Conservation (phyloP, 2,797 vertebrate genomes). For the Karalla daura region DNA sequence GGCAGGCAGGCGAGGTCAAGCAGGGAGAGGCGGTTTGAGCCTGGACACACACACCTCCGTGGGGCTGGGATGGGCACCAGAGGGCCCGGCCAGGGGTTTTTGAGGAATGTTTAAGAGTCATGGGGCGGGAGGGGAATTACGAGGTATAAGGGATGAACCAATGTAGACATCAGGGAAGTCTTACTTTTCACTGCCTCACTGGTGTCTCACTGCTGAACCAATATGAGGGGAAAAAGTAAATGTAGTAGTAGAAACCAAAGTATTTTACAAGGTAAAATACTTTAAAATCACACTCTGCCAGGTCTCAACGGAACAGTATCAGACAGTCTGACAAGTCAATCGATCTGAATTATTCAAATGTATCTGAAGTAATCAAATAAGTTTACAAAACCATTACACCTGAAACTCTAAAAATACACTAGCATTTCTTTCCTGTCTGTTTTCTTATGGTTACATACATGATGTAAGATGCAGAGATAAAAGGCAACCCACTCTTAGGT, state of each 20-base stretch:
- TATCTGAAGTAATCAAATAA: too few relatives aligned
- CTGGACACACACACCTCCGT: constrained; percentile 51
- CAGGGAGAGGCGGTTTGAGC: constrained; percentile 60
- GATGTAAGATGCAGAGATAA: too few relatives aligned
- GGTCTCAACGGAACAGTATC: too few relatives aligned
- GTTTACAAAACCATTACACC: too few relatives aligned
- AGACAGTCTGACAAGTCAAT: too few relatives aligned
- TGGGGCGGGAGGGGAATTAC: constrained; percentile 29
- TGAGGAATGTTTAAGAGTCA: constrained; percentile 49
- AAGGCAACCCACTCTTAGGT: too few relatives aligned
- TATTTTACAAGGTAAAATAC: not conserved
- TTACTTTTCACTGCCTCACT: constrained; percentile 19
- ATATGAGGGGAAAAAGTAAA: not conserved
- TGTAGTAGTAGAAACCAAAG: not conserved
- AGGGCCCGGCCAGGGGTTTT: constrained; percentile 51
- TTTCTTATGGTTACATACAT: too few relatives aligned
- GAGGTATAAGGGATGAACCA: constrained; percentile 41
- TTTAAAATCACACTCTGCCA: too few relatives aligned
- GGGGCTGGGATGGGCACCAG: constrained; percentile 50
- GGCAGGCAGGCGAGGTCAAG: constrained; percentile 65
- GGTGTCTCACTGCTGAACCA: not conserved
- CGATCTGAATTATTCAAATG: too few relatives aligned
- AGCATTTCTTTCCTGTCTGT: too few relatives aligned
- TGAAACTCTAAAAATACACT: too few relatives aligned
- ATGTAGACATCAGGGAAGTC: constrained; percentile 8